phyloP scores from a whole-genome alignment of 1,140 invertebrate genomes.

The Araneus ventricosus region DNA sequence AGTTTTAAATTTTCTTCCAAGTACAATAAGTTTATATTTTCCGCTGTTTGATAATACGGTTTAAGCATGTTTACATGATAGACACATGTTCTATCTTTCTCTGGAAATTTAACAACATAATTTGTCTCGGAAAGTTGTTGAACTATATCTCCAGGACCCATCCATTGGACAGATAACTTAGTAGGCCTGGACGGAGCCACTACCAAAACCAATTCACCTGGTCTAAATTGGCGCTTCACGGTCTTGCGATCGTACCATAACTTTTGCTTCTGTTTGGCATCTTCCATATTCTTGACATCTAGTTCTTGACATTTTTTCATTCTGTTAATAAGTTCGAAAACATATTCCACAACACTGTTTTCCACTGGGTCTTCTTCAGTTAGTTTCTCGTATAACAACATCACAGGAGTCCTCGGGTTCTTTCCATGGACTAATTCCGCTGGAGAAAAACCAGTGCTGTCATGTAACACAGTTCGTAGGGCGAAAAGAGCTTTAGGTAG shows the following conservation, averaged over 20 bases:
- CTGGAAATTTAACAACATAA: constrained; percentile 19
- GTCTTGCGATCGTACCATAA: constrained; percentile 36
- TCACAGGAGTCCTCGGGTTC: background rate
- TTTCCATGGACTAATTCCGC: constrained; percentile 52
- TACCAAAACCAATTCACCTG: background rate
- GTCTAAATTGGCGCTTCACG: constrained; percentile 10
- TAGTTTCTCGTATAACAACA: constrained; percentile 15
- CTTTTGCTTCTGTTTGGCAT: constrained; percentile 1
- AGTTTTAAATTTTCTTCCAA: background rate
- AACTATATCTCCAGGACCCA: background rate
- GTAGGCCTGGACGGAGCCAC: background rate
- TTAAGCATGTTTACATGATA: constrained; percentile 47
- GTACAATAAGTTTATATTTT: constrained; percentile 21
- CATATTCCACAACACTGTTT: too few relatives aligned
- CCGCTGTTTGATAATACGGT: constrained; percentile 27
- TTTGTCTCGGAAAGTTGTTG: constrained; percentile 39
- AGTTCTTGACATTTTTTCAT: background rate
- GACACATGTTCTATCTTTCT: constrained; percentile 13
- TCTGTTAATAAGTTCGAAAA: background rate
- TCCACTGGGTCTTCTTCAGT: background rate
- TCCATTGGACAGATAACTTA: constrained; percentile 39
- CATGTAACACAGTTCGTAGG: background rate
- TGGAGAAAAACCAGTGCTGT: background rate
- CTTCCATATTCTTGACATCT: too few relatives aligned
- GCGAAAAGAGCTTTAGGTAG: background rate